phyloP scores from a whole-genome alignment of 2,797 vertebrate genomes.

The Amniataba percoides region DNA sequence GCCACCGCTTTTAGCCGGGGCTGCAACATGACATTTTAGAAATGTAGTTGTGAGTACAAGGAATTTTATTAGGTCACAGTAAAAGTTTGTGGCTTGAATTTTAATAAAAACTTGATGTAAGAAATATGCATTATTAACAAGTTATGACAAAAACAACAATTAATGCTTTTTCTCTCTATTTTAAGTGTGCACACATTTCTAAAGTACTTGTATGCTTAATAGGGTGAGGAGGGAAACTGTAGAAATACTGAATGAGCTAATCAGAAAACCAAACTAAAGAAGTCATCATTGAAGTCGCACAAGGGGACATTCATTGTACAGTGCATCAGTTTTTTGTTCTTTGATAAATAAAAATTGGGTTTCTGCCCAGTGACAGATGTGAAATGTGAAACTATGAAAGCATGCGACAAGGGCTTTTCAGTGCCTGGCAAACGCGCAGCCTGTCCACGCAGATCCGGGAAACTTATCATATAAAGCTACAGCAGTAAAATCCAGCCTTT shows the following conservation, averaged over 20 bases:
- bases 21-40: constrained; percentile 55
- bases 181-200: not conserved
- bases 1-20: constrained; percentile 61
- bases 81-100: constrained; percentile 17
- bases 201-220: constrained; percentile 3
- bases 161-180: not conserved
- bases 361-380: constrained; percentile 58
- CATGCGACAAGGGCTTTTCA: constrained; percentile 66
- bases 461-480: constrained; percentile 81
- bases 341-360: constrained; percentile 64
- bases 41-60: constrained; percentile 55
- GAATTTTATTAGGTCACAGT: constrained; percentile 45
- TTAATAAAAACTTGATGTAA: constrained; percentile 17
- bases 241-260: constrained; percentile 35
- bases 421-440: constrained; percentile 72
- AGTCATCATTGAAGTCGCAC: constrained; percentile 7
- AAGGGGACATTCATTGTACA: constrained; percentile 31
- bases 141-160: constrained; percentile 13
- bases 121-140: constrained; percentile 17
- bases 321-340: constrained; percentile 44
- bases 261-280: constrained; percentile 33
- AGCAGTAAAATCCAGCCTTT: constrained; percentile 77
- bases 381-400: constrained; percentile 74
- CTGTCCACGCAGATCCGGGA: constrained; percentile 77
- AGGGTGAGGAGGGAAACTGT: constrained; percentile 2